A percentile compares a stretch with the other conserved stretches of the same genome.
phyloP scores from a whole-genome alignment of 2,888 invertebrate species.

The Mycalesis mineus region DNA sequence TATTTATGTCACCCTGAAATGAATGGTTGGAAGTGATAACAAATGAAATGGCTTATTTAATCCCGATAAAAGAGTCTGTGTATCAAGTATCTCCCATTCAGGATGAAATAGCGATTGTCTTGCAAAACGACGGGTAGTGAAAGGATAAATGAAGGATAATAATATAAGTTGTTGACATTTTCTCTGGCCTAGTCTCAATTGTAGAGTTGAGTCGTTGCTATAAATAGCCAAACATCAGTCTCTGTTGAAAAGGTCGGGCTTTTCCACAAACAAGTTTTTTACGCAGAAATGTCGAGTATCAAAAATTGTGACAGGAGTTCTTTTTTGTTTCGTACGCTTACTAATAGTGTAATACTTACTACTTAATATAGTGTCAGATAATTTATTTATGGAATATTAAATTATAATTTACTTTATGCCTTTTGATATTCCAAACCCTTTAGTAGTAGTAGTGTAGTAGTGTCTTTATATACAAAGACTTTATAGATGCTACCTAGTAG shows the following conservation, averaged over 20 bases:
- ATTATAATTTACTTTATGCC: too few relatives aligned
- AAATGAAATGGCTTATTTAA: neutral
- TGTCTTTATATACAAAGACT: too few relatives aligned
- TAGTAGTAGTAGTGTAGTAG: too few relatives aligned
- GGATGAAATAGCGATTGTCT: slow-evolving; percentile 2
- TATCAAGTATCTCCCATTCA: neutral
- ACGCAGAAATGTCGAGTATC: neutral
- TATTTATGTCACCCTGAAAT: neutral
- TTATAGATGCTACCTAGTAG: too few relatives aligned
- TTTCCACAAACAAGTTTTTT: neutral
- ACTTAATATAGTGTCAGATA: neutral
- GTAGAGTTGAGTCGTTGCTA: slow-evolving; percentile 5
- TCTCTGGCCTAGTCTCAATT: neutral
- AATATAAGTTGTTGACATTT: slow-evolving; percentile 10
- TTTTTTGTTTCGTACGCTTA: neutral
- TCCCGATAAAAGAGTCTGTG: neutral
- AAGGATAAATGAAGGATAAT: slow-evolving; percentile 6
- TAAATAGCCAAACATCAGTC: slow-evolving; percentile 7
- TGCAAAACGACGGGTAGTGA: neutral
- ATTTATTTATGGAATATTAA: neutral
- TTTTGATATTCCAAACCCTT: too few relatives aligned
- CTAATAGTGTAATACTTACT: too few relatives aligned
- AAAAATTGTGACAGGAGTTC: neutral
- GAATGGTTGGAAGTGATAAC: neutral
- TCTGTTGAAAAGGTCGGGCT: slow-evolving; percentile 1